Evolutionary conservation across 2,888 invertebrate genomes (phyloP).

Genomic region (Pasiphila rectangulata): DNA sequence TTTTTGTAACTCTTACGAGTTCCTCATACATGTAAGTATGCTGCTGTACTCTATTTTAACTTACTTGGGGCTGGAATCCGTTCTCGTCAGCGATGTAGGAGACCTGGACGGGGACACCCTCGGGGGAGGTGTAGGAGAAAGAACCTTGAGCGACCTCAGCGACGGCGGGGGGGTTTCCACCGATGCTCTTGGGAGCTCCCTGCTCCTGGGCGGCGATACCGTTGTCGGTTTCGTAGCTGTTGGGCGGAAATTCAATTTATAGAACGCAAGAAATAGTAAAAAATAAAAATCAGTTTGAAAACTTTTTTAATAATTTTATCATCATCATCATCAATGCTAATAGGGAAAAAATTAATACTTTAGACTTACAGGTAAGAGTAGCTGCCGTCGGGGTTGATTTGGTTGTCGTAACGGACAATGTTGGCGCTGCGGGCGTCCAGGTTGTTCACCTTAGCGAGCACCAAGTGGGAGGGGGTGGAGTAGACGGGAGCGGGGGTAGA

Average conservation of each 20-base stretch:
- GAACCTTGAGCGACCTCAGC: constrained; percentile 74
- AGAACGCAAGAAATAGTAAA: too few species aligned
- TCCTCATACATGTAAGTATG: too few species aligned
- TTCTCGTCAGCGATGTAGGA: constrained; percentile 84
- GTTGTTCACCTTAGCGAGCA: constrained; percentile 23
- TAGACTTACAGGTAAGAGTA: constrained; percentile 76
- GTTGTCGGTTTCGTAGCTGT: constrained; percentile 82
- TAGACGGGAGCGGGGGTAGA: constrained; percentile 16
- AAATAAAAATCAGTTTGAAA: too few species aligned
- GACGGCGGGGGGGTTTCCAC: constrained; percentile 54
- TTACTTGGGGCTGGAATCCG: constrained; percentile 83
- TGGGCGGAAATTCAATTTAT: not conserved
- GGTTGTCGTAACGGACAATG: constrained; percentile 63
- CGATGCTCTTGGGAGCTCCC: constrained; percentile 74
- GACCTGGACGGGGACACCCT: constrained; percentile 79
- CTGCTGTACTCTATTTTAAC: too few species aligned
- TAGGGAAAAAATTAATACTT: not conserved
- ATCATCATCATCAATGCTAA: too few species aligned
- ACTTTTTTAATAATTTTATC: too few species aligned
- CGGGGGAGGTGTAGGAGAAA: constrained; percentile 80
- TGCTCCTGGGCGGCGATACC: constrained; percentile 82
- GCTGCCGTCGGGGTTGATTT: constrained; percentile 75
- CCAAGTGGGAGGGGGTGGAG: constrained; percentile 13
- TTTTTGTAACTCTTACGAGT: too few species aligned
- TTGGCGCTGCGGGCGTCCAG: constrained; percentile 45